Percentiles rank a stretch among this genome's conserved stretches.
Evolutionary conservation across 37 sponge, comb jelly and placozoan species (phyloP).

Genomic region (Chondrilla cf. caribensis): DNA sequence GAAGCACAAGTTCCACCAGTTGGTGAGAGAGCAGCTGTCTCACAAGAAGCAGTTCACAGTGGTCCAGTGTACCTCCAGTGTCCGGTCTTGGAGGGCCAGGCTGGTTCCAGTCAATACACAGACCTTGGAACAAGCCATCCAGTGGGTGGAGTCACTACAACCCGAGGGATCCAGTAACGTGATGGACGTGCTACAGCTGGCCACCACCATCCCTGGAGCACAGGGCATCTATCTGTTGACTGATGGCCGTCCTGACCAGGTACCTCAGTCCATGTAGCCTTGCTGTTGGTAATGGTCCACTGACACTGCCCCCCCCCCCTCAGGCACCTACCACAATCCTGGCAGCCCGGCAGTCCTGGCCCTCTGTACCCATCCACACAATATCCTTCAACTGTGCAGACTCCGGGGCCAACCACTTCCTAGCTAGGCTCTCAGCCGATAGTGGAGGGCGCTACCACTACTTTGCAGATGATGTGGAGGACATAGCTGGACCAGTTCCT

Average conservation of each 20-base stretch:
- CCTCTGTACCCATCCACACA: slow-evolving; percentile 74
- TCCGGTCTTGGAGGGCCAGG: slow-evolving; percentile 48
- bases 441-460: slow-evolving; percentile 83
- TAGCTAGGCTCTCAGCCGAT: slow-evolving; percentile 64
- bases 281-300: not conserved
- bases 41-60: slow-evolving; percentile 63
- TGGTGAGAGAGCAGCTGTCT: slow-evolving; percentile 67
- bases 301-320: not conserved
- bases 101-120: slow-evolving; percentile 60
- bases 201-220: slow-evolving; percentile 38
- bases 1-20: slow-evolving; percentile 59
- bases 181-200: slow-evolving; percentile 54
- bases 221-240: slow-evolving; percentile 88
- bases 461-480: slow-evolving; percentile 49
- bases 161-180: slow-evolving; percentile 79
- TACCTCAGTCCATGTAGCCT: not conserved
- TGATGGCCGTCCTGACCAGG: slow-evolving; percentile 73
- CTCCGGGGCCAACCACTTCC: slow-evolving; percentile 70
- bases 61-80: slow-evolving; percentile 55
- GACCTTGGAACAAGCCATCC: slow-evolving; percentile 42
- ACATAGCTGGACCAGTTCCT: slow-evolving; percentile 47
- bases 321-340: slow-evolving; percentile 59
- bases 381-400: slow-evolving; percentile 94
- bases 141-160: slow-evolving; percentile 76
- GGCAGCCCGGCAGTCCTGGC: slow-evolving; percentile 53